These are phyloP conservation scores for Pseudomyrmex gracilis DNA, from an alignment of 1,140 invertebrate genomes.

Conservation along the genomic window DNA sequence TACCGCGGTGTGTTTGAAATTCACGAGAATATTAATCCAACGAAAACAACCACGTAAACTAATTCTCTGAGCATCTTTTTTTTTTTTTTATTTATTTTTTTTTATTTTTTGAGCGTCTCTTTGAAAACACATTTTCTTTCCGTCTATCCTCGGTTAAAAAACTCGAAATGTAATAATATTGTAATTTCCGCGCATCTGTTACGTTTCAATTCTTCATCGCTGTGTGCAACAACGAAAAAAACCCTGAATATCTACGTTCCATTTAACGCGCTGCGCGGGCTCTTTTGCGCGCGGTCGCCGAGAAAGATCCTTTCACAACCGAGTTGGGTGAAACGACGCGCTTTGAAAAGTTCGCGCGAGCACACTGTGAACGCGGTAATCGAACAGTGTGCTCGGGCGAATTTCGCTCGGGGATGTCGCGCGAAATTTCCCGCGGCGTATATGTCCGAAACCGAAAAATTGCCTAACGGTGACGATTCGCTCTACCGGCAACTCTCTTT, in stretches of 20 bases:
- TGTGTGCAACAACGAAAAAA: slow-evolving; percentile 16
- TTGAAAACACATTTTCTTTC: too few relatives aligned
- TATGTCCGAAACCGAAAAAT: slow-evolving; percentile 42
- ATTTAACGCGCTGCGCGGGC: slow-evolving; percentile 25
- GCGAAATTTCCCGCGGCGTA: slow-evolving; percentile 50
- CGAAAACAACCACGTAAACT: background rate
- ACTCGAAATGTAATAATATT: too few relatives aligned
- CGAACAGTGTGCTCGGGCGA: slow-evolving; percentile 28
- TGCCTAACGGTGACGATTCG: background rate
- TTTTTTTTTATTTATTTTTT: too few relatives aligned
- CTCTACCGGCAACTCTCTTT: background rate
- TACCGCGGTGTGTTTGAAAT: background rate
- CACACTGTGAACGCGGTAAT: slow-evolving; percentile 16
- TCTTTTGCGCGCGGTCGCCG: slow-evolving; percentile 18
- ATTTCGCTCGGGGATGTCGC: background rate
- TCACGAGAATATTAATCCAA: too few relatives aligned
- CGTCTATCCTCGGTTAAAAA: too few relatives aligned
- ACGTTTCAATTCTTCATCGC: slow-evolving; percentile 1
- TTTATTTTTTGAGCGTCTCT: too few relatives aligned
- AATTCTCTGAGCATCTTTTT: background rate
- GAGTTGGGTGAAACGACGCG: background rate
- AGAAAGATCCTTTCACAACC: slow-evolving; percentile 13
- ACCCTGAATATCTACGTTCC: slow-evolving; percentile 27
- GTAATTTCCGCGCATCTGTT: background rate
- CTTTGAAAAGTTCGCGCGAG: slow-evolving; percentile 40